These are phyloP conservation scores for Alfaro cultratus DNA, from an alignment of 2,797 vertebrate genomes.

Conservation along the genomic window DNA sequence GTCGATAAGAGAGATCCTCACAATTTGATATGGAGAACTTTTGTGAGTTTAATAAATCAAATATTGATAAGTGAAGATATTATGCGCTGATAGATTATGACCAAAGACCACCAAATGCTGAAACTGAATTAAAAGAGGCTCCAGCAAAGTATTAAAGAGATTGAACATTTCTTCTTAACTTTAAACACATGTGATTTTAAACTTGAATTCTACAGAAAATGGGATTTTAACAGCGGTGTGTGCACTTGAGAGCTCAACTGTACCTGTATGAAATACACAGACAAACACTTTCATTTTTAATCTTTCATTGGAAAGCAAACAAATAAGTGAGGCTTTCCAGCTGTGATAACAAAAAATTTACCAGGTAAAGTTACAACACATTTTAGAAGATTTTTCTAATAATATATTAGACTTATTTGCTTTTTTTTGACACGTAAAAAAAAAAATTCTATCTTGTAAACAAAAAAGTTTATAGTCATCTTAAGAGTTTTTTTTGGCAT, in stretches of 20 bases:
- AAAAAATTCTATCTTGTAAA: conserved; percentile 58
- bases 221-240: background rate
- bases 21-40: background rate
- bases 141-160: background rate
- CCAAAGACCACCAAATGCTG: background rate
- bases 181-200: background rate
- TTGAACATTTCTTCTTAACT: background rate
- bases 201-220: background rate
- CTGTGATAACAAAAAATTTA: conserved; percentile 45
- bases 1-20: background rate
- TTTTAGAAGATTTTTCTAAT: conserved; percentile 19
- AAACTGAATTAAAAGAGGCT: background rate
- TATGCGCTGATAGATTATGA: background rate
- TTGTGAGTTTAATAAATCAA: background rate
- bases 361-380: conserved; percentile 27
- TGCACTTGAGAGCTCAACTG: background rate
- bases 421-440: conserved; percentile 30
- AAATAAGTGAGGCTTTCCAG: conserved; percentile 46
- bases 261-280: conserved; percentile 2
- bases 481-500: conserved; percentile 49
- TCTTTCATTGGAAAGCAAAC: conserved; percentile 74
- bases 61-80: background rate
- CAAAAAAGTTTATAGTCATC: conserved; percentile 50
- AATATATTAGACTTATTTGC: background rate
- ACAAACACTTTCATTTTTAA: conserved; percentile 59